These are phyloP conservation scores for Collichthys lucidus DNA, from an alignment of 2,113 vertebrate genomes.

Conservation along the genomic window DNA sequence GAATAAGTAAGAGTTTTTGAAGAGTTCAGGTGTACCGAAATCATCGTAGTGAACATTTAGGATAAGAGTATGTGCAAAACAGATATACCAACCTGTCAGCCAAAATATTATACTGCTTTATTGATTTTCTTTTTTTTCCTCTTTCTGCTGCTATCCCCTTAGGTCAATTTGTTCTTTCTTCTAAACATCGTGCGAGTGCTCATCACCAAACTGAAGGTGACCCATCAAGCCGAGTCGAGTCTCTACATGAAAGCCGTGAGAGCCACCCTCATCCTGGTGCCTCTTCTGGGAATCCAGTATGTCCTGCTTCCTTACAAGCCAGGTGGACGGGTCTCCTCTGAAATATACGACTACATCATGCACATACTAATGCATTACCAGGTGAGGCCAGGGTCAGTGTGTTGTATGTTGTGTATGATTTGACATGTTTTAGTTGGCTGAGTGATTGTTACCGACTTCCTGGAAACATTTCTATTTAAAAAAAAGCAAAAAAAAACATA, in stretches of 20 bases:
- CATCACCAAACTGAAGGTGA: conserved; percentile 98
- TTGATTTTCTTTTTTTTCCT: background rate
- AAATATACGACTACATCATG: conserved; percentile 97
- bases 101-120: background rate
- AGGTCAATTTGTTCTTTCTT: conserved; percentile 98
- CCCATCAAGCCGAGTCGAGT: conserved; percentile 95
- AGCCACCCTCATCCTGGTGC: conserved; percentile 96
- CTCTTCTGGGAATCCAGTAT: conserved; percentile 95
- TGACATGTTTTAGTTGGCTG: background rate
- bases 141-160: conserved; percentile 23
- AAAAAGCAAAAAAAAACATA: background rate
- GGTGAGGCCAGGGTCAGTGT: conserved; percentile 28
- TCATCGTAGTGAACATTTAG: background rate
- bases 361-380: conserved; percentile 94
- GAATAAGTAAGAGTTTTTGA: background rate
- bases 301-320: conserved; percentile 95
- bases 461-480: background rate
- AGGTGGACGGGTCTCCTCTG: conserved; percentile 88
- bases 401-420: too few species aligned
- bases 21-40: background rate
- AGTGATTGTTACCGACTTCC: background rate
- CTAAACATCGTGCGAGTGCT: conserved; percentile 97
- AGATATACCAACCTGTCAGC: background rate
- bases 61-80: background rate
- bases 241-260: conserved; percentile 99